Percentiles rank a stretch among this genome's conserved stretches.
Evolutionary conservation across 30 jellyfish, hydroid and myxozoan species (phyloP).

Genomic region (Sanderia malayensis): DNA sequence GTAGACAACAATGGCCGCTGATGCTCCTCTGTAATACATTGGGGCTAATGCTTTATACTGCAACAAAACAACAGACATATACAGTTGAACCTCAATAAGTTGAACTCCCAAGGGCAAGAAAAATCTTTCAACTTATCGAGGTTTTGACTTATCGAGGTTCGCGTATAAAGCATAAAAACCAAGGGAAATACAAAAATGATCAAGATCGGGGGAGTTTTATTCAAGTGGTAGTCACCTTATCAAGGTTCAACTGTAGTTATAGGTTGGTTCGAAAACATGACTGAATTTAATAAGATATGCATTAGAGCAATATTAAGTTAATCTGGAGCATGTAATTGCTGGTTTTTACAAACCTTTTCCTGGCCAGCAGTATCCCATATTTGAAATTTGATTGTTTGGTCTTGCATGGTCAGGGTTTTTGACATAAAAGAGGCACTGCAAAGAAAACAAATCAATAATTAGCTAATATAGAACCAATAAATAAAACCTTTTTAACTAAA

Average conservation of each 20-base stretch:
- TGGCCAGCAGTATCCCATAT: constrained; percentile 99
- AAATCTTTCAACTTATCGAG: no score
- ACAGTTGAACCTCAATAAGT: no score
- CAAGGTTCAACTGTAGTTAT: no score
- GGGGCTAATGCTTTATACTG: constrained; percentile 90
- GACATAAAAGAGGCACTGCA: constrained; percentile 92
- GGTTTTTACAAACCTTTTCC: constrained; percentile 47
- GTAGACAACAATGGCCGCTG: constrained; percentile 92
- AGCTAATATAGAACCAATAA: not conserved
- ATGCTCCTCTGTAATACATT: constrained; percentile 92
- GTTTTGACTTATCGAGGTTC: no score
- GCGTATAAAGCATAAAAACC: no score
- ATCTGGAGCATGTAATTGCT: not conserved
- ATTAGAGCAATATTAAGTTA: no score
- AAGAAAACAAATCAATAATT: not conserved
- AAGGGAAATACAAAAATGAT: no score
- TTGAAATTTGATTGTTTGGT: constrained; percentile 65
- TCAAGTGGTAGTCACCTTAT: no score
- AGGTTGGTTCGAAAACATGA: not conserved
- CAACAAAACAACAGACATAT: no score
- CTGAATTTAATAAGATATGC: not conserved
- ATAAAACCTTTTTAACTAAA: no score
- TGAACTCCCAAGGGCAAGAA: no score
- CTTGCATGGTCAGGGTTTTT: constrained; percentile 59
- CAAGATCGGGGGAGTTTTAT: no score